Percentiles rank a stretch among this genome's conserved stretches.
Evolutionary conservation across 2,797 vertebrate genomes (phyloP).

Genomic region (Helostoma temminkii): DNA sequence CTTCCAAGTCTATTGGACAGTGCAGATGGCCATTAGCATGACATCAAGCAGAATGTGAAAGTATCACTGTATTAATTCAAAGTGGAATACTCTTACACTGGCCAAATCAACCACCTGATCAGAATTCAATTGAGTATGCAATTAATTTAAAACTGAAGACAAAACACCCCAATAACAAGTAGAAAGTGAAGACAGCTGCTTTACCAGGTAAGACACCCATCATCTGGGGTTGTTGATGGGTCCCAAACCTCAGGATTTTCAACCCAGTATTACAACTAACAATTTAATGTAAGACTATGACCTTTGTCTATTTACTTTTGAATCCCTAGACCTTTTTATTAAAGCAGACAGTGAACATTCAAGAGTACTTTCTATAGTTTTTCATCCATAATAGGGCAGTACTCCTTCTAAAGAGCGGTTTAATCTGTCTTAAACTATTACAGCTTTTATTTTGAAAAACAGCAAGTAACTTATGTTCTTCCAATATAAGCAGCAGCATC

Average conservation of each 20-base stretch:
- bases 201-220: no score
- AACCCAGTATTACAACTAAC: no score
- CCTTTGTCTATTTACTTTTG: no score
- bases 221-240: no score
- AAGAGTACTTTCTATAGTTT: neutral
- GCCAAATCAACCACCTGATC: neutral
- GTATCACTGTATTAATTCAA: neutral
- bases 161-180: neutral
- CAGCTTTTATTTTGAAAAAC: conserved; percentile 7
- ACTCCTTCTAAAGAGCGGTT: neutral
- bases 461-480: neutral
- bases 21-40: neutral
- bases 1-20: neutral
- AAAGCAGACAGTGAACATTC: neutral
- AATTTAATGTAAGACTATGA: no score
- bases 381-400: no score
- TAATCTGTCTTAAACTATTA: neutral
- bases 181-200: neutral
- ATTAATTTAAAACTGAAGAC: neutral
- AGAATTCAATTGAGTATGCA: no score
- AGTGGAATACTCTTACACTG: neutral
- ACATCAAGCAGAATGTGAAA: no score
- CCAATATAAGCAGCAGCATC: neutral
- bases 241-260: no score
- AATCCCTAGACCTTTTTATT: no score